Conservation (phyloP, 2,888 invertebrate species). For the Syrista parreyssii region DNA sequence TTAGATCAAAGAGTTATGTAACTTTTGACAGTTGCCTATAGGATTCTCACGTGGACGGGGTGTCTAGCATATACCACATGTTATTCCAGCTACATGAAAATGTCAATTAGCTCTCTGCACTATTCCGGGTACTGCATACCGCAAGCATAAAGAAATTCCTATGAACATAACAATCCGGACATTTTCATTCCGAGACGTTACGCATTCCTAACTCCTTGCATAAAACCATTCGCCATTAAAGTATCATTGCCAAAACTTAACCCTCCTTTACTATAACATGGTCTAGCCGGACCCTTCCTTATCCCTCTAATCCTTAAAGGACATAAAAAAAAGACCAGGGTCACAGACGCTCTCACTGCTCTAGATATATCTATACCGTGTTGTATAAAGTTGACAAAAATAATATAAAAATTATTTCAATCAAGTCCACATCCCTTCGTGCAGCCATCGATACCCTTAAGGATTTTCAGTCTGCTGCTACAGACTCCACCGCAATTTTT, state of each 20-base stretch:
- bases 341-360: not conserved
- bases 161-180: not conserved
- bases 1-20: not conserved
- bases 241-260: not conserved
- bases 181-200: not conserved
- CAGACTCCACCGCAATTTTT: not conserved
- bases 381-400: not conserved
- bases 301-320: not conserved
- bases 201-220: not conserved
- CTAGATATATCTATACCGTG: not conserved
- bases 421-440: not conserved
- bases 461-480: not conserved
- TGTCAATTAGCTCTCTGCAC: not conserved
- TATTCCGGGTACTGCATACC: not conserved
- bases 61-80: not conserved
- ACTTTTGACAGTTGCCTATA: not conserved
- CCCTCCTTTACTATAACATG: not conserved
- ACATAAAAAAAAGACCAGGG: not conserved
- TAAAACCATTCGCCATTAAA: not conserved
- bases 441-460: not conserved
- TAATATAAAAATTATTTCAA: not conserved
- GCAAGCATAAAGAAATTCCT: not conserved
- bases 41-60: not conserved
- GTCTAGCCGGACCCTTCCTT: not conserved
- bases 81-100: not conserved